phyloP scores from a whole-genome alignment of 2,888 invertebrate genomes.

The Hydrotaea cyrtoneurina region DNA sequence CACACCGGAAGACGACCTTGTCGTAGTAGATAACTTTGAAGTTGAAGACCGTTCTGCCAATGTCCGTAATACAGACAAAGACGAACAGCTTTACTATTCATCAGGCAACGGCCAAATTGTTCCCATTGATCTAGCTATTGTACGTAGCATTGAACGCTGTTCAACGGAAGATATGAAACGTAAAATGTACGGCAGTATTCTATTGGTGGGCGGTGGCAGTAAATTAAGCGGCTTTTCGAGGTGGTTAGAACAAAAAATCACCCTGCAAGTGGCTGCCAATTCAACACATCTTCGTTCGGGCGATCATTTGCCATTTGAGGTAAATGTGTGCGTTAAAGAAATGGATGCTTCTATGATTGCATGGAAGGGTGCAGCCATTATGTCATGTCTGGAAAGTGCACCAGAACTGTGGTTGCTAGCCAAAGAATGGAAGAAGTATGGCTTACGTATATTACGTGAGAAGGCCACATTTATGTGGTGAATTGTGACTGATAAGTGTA shows the following conservation, averaged over 20 bases:
- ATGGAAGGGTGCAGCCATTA: constrained; percentile 97
- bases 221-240: constrained; percentile 91
- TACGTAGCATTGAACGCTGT: constrained; percentile 95
- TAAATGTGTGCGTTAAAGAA: constrained; percentile 94
- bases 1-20: constrained; percentile 86
- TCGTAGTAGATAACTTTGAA: constrained; percentile 83
- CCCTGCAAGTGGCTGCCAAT: constrained; percentile 85
- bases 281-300: constrained; percentile 84
- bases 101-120: constrained; percentile 88
- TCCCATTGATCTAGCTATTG: constrained; percentile 93
- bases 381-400: constrained; percentile 95
- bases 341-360: constrained; percentile 94
- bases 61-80: constrained; percentile 82
- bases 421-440: constrained; percentile 92
- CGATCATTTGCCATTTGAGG: constrained; percentile 84
- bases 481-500: constrained; percentile 52
- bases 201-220: constrained; percentile 95
- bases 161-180: constrained; percentile 93
- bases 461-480: constrained; percentile 95
- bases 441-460: constrained; percentile 92
- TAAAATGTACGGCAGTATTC: constrained; percentile 95
- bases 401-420: constrained; percentile 95
- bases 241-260: constrained; percentile 94
- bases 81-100: constrained; percentile 82
- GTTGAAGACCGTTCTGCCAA: constrained; percentile 75